Percentiles rank a stretch among this genome's conserved stretches.
Conservation (phyloP, 1,140 invertebrate genomes). For the Coboldia fuscipes region DNA sequence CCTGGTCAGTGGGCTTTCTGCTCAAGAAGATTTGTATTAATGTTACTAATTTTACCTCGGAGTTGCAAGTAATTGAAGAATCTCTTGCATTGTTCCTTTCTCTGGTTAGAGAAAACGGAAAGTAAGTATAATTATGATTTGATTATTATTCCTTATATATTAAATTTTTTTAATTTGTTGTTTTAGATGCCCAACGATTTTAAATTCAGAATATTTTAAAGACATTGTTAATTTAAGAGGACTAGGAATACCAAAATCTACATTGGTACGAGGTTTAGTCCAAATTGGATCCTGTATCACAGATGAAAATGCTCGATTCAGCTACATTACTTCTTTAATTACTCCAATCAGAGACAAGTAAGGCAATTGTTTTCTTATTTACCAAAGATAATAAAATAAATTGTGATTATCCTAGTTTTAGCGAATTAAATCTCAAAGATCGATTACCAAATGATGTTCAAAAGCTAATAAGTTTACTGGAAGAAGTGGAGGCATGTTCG, state of each 20-base stretch:
- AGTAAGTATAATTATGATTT: background rate
- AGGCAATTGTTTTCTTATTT: no score
- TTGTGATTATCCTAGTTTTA: no score
- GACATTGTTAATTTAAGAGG: slow-evolving; percentile 2
- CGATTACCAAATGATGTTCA: no score
- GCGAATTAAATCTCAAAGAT: no score
- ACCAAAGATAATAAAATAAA: no score
- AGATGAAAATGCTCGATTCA: slow-evolving; percentile 45
- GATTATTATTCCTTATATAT: background rate
- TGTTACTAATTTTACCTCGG: background rate
- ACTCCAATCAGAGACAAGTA: slow-evolving; percentile 51
- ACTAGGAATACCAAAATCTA: slow-evolving; percentile 21
- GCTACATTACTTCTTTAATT: no score
- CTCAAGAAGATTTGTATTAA: slow-evolving; percentile 2
- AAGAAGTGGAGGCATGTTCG: no score
- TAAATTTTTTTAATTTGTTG: background rate
- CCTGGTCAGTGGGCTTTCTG: background rate
- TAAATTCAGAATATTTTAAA: slow-evolving; percentile 2
- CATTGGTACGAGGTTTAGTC: background rate
- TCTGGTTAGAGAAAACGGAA: background rate
- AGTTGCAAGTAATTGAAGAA: background rate
- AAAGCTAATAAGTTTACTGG: no score
- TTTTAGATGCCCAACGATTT: background rate
- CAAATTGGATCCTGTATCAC: slow-evolving; percentile 25
- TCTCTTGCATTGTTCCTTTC: background rate